phyloP scores from a whole-genome alignment of 2,888 invertebrate species.

The Idaea biselata region DNA sequence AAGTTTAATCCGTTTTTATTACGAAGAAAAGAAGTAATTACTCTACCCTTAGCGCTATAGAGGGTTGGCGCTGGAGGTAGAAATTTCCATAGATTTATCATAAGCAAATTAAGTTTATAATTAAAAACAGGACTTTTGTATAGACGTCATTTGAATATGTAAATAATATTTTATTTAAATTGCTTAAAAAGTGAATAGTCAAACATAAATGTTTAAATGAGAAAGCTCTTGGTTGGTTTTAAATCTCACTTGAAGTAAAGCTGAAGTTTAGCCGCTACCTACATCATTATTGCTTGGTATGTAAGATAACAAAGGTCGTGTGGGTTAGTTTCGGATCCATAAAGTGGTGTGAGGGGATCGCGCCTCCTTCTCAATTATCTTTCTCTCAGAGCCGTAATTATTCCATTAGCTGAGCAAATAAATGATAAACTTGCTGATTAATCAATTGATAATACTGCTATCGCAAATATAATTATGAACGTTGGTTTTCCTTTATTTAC shows the following conservation, averaged over 20 bases:
- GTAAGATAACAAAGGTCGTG: constrained; percentile 17
- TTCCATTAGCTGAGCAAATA: constrained; percentile 73
- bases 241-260: neutral
- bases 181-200: constrained; percentile 46
- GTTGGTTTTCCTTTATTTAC: constrained; percentile 12
- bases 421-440: constrained; percentile 62
- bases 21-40: constrained; percentile 81
- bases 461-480: constrained; percentile 15
- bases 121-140: constrained; percentile 80
- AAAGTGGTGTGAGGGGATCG: constrained; percentile 31
- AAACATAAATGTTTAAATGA: neutral
- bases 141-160: constrained; percentile 78
- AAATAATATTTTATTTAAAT: constrained; percentile 64
- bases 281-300: neutral
- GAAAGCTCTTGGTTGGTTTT: neutral
- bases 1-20: constrained; percentile 81
- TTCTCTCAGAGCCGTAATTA: constrained; percentile 58
- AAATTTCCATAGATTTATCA: constrained; percentile 81
- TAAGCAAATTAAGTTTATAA: constrained; percentile 81
- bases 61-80: constrained; percentile 75
- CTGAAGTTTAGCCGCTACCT: constrained; percentile 1
- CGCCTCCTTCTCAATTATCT: constrained; percentile 51
- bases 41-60: constrained; percentile 76
- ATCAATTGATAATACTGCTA: constrained; percentile 29
- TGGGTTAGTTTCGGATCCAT: constrained; percentile 42